Evolutionary conservation across 2,888 invertebrate genomes (phyloP).

Genomic region (Dorcus hopei): DNA sequence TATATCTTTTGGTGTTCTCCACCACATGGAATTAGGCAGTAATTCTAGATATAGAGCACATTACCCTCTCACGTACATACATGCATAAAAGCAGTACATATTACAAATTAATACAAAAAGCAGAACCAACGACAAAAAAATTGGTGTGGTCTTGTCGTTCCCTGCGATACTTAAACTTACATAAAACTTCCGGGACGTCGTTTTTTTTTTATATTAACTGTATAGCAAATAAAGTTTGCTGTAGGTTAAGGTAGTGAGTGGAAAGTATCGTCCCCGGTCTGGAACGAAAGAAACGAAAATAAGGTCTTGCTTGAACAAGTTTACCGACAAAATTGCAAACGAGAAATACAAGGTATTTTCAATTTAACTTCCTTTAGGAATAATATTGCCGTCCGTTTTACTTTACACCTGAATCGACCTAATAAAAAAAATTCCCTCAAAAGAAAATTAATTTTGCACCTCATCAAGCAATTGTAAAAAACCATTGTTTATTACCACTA

Average conservation of each 20-base stretch:
- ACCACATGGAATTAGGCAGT: slow-evolving; percentile 13
- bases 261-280: neutral
- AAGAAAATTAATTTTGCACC: neutral
- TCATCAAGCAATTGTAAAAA: too few species aligned
- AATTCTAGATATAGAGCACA: neutral
- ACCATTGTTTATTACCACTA: too few species aligned
- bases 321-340: neutral
- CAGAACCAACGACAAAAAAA: neutral
- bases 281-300: neutral
- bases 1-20: slow-evolving; percentile 10
- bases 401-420: too few species aligned
- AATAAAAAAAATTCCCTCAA: neutral
- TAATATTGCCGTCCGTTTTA: too few species aligned
- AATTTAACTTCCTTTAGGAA: too few species aligned
- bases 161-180: neutral
- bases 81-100: neutral
- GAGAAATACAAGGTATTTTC: too few species aligned
- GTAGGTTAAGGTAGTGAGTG: slow-evolving; percentile 1
- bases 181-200: neutral
- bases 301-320: neutral
- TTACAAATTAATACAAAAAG: neutral
- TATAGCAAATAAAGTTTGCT: neutral
- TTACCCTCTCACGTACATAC: neutral
- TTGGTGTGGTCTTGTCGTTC: neutral
- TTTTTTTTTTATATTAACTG: neutral